Base-by-base conservation (phyloP, 2,888 invertebrate species). In the Melanostoma scalare region DNA sequence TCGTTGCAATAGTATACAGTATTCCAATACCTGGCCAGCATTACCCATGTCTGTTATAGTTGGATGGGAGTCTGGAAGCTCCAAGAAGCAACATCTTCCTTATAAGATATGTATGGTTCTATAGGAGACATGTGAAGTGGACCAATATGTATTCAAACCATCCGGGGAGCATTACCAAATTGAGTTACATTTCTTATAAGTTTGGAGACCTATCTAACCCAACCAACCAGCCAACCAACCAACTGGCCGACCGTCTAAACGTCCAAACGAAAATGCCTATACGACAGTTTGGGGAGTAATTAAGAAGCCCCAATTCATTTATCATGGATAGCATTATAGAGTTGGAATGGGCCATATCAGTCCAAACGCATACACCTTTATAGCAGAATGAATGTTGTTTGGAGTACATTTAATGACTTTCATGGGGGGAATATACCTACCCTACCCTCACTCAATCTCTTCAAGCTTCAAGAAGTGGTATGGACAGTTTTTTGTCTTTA, bases 241-340 rank as follows among this genome's bases (percentile, higher is more conserved):
- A 50, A 38, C 61, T 55, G 58, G 71, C 73, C 77, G 40, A 61
- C 61, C 68, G 61, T 50, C 77, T 52, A 72, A 77, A 71, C 65
- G 67, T 73, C 40, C 71, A 10, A 67, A 71, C 74, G 85, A 86
- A 87, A 87, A 86, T 87, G 88, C 88, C 87, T 87, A 88, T 89
- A 89, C 88, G 88, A 89, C 88, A 89, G 89, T 89, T 88, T 88
- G 88, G 89, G 89, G 89, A 89, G 88, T 89, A 89, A 89, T 89
- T 89, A 89, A 89, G 88, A 87, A 88, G 87, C 87, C 89, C 88
- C 88, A 89, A 89, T 89, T 89, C 89, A 89, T 89, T 89, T 89
- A 89, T 89, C 89, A 89, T 89, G 87, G 85, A 87, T 86, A 86
- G 86, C 86, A 86, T 87, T 87, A 87, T 87, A 85, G 78, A 52